phyloP scores from a whole-genome alignment of 2,888 invertebrate genomes.

The Julus scanicus region DNA sequence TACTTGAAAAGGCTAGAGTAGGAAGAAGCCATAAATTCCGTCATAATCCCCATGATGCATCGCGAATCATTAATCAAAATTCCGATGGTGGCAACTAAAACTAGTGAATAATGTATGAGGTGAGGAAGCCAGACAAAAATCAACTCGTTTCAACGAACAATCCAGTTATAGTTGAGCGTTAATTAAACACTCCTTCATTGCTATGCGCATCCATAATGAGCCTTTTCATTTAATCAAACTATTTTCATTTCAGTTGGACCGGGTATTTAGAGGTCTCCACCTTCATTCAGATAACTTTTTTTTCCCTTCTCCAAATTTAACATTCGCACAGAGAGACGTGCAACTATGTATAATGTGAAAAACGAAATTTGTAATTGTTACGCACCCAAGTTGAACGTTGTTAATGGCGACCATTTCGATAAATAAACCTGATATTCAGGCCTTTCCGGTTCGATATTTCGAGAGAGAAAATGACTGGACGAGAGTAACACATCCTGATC shows the following conservation, averaged over 20 bases:
- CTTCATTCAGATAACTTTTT: background rate
- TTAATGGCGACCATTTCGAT: background rate
- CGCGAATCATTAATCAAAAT: background rate
- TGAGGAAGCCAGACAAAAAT: background rate
- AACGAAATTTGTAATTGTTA: background rate
- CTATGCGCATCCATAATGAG: conserved; percentile 26
- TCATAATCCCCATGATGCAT: background rate
- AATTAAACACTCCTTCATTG: conserved; percentile 3
- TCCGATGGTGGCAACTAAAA: background rate
- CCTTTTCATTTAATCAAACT: background rate
- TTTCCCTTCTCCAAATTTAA: background rate
- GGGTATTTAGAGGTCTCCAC: conserved; percentile 6
- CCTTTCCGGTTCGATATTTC: background rate
- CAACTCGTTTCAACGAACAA: background rate
- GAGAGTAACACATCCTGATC: background rate
- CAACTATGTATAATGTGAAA: background rate
- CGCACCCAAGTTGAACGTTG: conserved; percentile 6
- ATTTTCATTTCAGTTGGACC: background rate
- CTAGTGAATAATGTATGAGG: background rate
- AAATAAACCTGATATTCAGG: conserved; percentile 4
- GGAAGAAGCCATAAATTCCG: background rate
- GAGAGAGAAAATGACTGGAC: background rate
- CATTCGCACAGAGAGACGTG: background rate
- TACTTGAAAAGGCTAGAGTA: background rate
- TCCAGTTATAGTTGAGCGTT: conserved; percentile 10